A percentile compares a stretch with the other conserved stretches of the same genome.
These are phyloP conservation scores for Odocoileus hemionus DNA, from an alignment of 2,113 vertebrate genomes.

Conservation along the genomic window DNA sequence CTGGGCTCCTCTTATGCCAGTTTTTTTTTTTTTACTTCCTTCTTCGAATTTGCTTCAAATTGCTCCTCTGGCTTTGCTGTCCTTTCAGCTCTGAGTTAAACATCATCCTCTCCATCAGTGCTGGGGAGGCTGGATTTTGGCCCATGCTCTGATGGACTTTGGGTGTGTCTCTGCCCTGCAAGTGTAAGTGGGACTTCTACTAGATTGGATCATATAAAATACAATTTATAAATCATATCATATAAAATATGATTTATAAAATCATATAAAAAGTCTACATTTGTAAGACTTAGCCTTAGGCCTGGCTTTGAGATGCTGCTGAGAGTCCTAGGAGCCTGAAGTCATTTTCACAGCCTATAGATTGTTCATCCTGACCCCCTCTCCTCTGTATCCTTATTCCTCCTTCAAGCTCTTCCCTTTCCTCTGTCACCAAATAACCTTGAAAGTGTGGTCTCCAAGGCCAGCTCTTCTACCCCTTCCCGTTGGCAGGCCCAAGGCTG, in stretches of 20 bases:
- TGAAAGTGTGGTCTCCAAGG: background rate
- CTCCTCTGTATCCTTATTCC: background rate
- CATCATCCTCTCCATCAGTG: background rate
- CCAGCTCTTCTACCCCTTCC: background rate
- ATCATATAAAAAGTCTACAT: no score
- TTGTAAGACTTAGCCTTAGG: background rate
- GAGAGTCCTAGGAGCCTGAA: background rate
- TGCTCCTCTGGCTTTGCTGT: background rate
- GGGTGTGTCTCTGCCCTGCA: background rate
- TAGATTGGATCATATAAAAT: background rate
- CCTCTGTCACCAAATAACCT: background rate
- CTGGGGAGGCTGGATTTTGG: background rate
- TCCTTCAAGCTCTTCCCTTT: background rate
- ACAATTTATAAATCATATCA: background rate
- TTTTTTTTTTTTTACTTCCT: background rate
- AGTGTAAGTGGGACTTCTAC: background rate
- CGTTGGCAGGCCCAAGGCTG: no score
- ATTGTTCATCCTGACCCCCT: background rate
- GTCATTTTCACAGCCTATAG: background rate
- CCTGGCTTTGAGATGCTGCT: background rate
- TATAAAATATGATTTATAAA: background rate
- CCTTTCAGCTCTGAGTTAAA: background rate
- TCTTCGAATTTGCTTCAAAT: background rate
- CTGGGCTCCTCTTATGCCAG: background rate
- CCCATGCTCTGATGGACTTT: background rate